phyloP scores from a whole-genome alignment of 2,113 vertebrate species.

The Mobula birostris region DNA sequence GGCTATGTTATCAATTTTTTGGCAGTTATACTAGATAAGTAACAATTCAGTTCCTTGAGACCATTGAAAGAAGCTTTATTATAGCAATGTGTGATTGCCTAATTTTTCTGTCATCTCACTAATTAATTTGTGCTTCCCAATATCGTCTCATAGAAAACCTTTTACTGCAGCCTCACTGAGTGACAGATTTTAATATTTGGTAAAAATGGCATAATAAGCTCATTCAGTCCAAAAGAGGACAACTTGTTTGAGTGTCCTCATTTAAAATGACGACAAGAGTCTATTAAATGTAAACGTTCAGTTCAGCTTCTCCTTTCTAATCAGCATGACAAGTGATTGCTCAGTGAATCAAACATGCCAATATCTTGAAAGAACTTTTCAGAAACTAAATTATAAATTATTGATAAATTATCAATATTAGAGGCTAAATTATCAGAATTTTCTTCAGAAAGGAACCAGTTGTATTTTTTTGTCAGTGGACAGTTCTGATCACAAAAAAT shows the following conservation, averaged over 20 bases:
- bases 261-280: conserved; percentile 19
- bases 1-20: conserved; percentile 13
- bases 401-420: too few species aligned
- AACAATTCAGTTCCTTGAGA: not conserved
- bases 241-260: conserved; percentile 15
- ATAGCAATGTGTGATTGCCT: not conserved
- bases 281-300: conserved; percentile 22
- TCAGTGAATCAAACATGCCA: not conserved
- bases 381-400: not conserved
- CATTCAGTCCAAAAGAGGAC: not conserved
- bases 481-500: not conserved
- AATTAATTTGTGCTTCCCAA: conserved; percentile 31
- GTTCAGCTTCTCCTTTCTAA: not conserved
- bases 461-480: not conserved
- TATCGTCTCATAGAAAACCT: conserved; percentile 14
- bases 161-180: not conserved
- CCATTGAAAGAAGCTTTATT: not conserved
- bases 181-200: conserved; percentile 22
- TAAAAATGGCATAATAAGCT: conserved; percentile 8
- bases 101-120: conserved; percentile 29
- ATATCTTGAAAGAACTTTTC: not conserved
- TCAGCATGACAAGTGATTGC: not conserved
- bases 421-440: not conserved
- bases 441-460: not conserved
- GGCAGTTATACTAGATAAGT: not conserved